Percentiles rank a stretch among this genome's conserved stretches.
These are phyloP conservation scores for Belgica antarctica DNA, from an alignment of 2,888 invertebrate genomes.

Conservation along the genomic window DNA sequence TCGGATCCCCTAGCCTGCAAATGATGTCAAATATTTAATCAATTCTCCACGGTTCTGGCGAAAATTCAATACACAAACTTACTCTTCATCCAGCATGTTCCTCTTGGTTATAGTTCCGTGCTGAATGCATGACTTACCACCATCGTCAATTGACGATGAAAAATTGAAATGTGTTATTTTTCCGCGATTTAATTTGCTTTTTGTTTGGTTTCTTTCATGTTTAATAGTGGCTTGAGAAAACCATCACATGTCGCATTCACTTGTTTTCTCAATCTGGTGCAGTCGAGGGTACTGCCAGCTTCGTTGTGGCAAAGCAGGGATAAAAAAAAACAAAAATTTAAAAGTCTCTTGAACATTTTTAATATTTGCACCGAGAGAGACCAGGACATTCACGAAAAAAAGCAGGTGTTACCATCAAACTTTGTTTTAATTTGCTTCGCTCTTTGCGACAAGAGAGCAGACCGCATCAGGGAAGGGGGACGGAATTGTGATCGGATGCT, in stretches of 20 bases:
- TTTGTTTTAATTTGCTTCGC: slow-evolving; percentile 42
- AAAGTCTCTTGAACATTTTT: slow-evolving; percentile 3
- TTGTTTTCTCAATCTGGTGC: slow-evolving; percentile 42
- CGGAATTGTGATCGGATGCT: neutral
- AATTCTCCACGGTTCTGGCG: slow-evolving; percentile 31
- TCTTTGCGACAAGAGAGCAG: slow-evolving; percentile 33
- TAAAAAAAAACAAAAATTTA: neutral
- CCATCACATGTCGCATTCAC: slow-evolving; percentile 39
- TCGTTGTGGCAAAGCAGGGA: neutral
- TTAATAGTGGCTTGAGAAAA: slow-evolving; percentile 33
- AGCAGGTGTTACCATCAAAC: slow-evolving; percentile 44
- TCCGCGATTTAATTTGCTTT: slow-evolving; percentile 32
- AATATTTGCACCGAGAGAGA: neutral
- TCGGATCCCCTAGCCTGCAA: slow-evolving; percentile 9
- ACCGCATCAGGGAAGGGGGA: slow-evolving; percentile 17
- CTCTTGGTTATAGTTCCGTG: slow-evolving; percentile 1
- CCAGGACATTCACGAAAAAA: slow-evolving; percentile 40
- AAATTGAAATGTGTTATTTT: slow-evolving; percentile 39
- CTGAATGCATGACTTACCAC: neutral
- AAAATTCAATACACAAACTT: slow-evolving; percentile 14
- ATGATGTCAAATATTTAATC: slow-evolving; percentile 28
- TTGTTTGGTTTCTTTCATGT: slow-evolving; percentile 32
- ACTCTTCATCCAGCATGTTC: neutral
- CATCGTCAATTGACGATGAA: slow-evolving; percentile 28
- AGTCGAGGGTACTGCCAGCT: neutral